phyloP scores from a whole-genome alignment of 2,888 invertebrate species.

The Aphodius sticticus region DNA sequence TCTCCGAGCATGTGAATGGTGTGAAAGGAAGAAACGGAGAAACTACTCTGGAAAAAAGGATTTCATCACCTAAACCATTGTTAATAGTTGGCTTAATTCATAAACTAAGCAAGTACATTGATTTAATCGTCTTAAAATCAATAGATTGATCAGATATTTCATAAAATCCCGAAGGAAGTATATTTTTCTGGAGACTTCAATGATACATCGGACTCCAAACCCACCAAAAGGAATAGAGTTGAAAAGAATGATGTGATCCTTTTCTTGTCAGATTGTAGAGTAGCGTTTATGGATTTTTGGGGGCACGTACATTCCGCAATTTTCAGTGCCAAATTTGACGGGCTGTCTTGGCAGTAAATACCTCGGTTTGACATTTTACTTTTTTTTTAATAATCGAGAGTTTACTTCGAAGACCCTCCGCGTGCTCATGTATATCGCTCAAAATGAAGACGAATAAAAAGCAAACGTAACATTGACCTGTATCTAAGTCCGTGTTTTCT shows the following conservation, averaged over 20 bases:
- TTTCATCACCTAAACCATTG: too few species aligned
- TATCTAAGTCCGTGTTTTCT: constrained; percentile 14
- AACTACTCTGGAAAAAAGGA: too few species aligned
- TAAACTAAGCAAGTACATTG: background rate
- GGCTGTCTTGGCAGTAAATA: background rate
- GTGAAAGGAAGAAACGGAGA: background rate
- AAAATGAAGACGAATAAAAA: constrained; percentile 17
- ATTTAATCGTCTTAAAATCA: constrained; percentile 13
- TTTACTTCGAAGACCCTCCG: background rate
- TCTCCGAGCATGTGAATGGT: constrained; percentile 11
- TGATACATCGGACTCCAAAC: too few species aligned
- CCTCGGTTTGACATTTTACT: background rate
- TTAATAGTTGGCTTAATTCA: too few species aligned
- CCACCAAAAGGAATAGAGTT: too few species aligned
- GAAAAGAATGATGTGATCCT: too few species aligned
- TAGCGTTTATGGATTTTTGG: background rate
- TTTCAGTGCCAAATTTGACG: constrained; percentile 18
- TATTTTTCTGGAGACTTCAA: too few species aligned
- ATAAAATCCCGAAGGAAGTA: too few species aligned
- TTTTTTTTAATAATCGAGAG: constrained; percentile 6
- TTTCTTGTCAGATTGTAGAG: background rate
- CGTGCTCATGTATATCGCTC: constrained; percentile 21
- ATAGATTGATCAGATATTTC: background rate
- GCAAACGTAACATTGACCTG: constrained; percentile 12
- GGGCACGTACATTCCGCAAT: constrained; percentile 19